These are phyloP conservation scores for Heteronetta atricapilla DNA, from an alignment of 2,113 vertebrate genomes.

Conservation along the genomic window DNA sequence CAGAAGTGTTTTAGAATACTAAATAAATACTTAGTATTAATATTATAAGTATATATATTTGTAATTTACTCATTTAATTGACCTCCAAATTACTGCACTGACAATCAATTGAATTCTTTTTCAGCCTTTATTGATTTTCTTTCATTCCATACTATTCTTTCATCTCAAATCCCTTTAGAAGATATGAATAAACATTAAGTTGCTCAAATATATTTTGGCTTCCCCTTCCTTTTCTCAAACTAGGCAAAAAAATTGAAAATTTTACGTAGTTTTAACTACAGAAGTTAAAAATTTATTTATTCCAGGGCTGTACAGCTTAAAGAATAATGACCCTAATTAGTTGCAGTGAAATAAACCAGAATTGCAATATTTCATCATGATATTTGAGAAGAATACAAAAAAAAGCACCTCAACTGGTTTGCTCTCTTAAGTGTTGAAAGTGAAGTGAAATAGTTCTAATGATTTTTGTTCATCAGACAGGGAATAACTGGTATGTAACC, in stretches of 20 bases:
- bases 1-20: too few species aligned
- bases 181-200: neutral
- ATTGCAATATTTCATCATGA: neutral
- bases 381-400: neutral
- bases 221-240: neutral
- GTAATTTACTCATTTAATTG: neutral
- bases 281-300: neutral
- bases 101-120: neutral
- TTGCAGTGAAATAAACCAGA: neutral
- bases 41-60: slow-evolving; percentile 28
- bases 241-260: neutral
- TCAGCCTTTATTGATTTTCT: neutral
- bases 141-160: neutral
- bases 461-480: neutral
- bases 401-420: neutral
- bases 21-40: neutral
- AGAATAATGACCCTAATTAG: neutral
- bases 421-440: neutral
- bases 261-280: neutral
- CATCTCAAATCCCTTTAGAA: neutral
- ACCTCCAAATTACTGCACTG: neutral
- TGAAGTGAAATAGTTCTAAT: neutral
- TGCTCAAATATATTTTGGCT: neutral
- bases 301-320: neutral
- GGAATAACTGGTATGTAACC: neutral